Evolutionary conservation across 2,888 invertebrate species (phyloP).

Genomic region (Eristalis tenax): DNA sequence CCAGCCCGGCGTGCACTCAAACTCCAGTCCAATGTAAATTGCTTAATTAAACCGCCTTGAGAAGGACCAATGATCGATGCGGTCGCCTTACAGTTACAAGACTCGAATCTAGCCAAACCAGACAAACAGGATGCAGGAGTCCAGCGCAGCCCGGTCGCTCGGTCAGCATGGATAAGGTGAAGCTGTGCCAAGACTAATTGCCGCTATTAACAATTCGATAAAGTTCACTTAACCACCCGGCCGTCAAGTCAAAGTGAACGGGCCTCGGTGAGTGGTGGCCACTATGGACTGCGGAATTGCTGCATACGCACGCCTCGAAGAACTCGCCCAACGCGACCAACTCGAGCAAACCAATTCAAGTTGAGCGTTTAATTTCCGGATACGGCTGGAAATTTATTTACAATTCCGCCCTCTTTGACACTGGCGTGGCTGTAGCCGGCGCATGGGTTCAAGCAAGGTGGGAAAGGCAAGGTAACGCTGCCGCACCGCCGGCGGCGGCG

Average conservation of each 20-base stretch:
- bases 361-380: conserved; percentile 49
- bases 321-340: neutral
- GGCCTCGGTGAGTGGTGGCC: neutral
- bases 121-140: conserved; percentile 7
- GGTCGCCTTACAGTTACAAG: neutral
- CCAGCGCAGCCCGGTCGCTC: neutral
- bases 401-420: conserved; percentile 54
- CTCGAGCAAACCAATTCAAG: conserved; percentile 12
- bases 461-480: conserved; percentile 14
- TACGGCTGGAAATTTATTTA: conserved; percentile 44
- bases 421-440: conserved; percentile 18
- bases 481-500: no score
- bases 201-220: neutral
- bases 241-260: neutral
- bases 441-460: neutral
- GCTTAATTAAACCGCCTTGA: neutral
- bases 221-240: neutral
- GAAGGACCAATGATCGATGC: neutral
- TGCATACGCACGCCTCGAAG: neutral
- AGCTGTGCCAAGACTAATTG: neutral
- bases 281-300: neutral
- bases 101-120: neutral
- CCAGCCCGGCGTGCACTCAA: neutral
- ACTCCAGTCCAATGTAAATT: neutral
- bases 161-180: neutral